These are phyloP conservation scores for Stenchaetothrips biformis DNA, from an alignment of 2,888 invertebrate genomes.

Conservation along the genomic window DNA sequence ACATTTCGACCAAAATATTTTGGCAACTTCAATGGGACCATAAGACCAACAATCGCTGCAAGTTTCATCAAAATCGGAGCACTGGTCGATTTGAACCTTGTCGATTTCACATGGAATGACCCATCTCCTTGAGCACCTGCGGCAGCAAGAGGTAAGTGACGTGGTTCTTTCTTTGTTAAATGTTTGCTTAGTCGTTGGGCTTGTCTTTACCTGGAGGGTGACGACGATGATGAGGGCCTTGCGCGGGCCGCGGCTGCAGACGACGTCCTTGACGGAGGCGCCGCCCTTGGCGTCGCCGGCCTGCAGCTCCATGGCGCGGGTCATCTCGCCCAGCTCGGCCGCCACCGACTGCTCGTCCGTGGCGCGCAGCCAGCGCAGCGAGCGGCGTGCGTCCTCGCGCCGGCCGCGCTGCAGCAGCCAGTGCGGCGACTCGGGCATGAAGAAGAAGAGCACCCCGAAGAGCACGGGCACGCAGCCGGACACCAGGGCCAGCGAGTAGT, in stretches of 20 bases:
- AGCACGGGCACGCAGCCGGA: constrained; percentile 50
- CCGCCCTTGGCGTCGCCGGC: constrained; percentile 33
- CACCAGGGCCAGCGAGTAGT: constrained; percentile 44
- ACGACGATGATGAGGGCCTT: constrained; percentile 37
- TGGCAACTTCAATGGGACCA: too few relatives aligned
- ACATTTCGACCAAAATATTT: too few relatives aligned
- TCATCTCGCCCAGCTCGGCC: constrained; percentile 35
- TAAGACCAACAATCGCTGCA: too few relatives aligned
- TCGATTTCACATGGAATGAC: too few relatives aligned
- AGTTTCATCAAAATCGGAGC: too few relatives aligned
- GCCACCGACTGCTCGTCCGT: constrained; percentile 32
- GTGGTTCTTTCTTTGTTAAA: too few relatives aligned
- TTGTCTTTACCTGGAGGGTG: constrained; percentile 29
- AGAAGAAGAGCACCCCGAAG: constrained; percentile 50
- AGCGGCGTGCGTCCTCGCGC: constrained; percentile 47
- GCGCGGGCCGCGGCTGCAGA: constrained; percentile 40
- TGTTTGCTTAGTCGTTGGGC: too few relatives aligned
- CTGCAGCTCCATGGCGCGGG: constrained; percentile 30
- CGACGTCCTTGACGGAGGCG: constrained; percentile 33
- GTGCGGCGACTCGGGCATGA: constrained; percentile 61
- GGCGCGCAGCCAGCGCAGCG: constrained; percentile 33
- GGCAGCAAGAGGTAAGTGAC: constrained; percentile 39
- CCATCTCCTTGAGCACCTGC: constrained; percentile 36
- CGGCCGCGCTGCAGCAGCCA: constrained; percentile 54
- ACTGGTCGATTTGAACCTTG: too few relatives aligned